A percentile compares a stretch with the other conserved stretches of the same genome.
These are phyloP conservation scores for Apoderus coryli DNA, from an alignment of 2,888 invertebrate species.

Conservation along the genomic window DNA sequence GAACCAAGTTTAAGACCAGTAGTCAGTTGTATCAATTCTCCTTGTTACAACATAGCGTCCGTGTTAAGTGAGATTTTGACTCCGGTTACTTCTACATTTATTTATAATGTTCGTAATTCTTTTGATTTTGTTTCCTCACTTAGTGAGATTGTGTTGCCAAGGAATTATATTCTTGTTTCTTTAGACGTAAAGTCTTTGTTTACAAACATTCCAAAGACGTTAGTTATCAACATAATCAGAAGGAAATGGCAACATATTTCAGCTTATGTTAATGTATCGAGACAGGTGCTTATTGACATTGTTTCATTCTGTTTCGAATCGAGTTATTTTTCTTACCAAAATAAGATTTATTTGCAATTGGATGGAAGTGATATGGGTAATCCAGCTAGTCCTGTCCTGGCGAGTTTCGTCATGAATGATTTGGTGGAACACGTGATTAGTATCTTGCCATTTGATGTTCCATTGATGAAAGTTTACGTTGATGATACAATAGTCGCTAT, in stretches of 20 bases:
- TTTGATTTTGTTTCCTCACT: not conserved
- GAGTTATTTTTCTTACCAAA: not conserved
- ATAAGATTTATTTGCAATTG: not conserved
- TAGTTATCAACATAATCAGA: slow-evolving; percentile 1
- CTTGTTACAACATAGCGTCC: not conserved
- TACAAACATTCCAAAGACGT: not conserved
- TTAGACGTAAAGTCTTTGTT: slow-evolving; percentile 1
- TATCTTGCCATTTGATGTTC: not conserved
- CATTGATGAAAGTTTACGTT: not conserved
- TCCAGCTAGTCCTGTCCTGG: slow-evolving; percentile 1
- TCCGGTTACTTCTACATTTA: not conserved
- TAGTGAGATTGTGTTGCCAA: not conserved
- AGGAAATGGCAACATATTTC: not conserved
- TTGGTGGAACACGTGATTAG: not conserved
- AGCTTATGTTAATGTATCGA: not conserved
- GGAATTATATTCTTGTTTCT: not conserved
- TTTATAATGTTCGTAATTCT: not conserved
- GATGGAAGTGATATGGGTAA: not conserved
- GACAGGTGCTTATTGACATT: not conserved
- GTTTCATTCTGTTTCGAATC: not conserved
- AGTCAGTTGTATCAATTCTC: not conserved
- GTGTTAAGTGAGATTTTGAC: not conserved
- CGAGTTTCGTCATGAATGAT: slow-evolving; percentile 2
- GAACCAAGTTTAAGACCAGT: not conserved
- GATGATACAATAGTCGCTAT: too few relatives aligned